Evolutionary conservation across 2,797 vertebrate genomes (phyloP), one percentile per base, ranked within the genome.

Genomic region (Trichosurus vulpecula): DNA sequence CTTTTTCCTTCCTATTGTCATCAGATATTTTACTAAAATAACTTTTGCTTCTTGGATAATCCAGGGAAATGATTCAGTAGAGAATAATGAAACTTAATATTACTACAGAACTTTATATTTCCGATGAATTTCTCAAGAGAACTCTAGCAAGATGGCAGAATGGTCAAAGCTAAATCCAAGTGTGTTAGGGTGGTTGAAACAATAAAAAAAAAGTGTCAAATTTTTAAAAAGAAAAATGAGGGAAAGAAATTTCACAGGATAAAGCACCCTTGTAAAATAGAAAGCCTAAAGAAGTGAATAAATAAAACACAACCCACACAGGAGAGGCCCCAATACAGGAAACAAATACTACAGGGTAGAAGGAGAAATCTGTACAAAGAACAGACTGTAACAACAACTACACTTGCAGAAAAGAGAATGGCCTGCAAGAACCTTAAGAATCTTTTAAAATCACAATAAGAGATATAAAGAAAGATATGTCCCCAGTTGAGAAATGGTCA

Each of bases 41-140:
- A 66, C n/a, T 41, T 87, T 81, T 92, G 53, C 52, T 90, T 52
- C 52, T 74, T 53, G 54, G 74, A 55, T 89, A 91, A 95, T 61
- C 55, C 55, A 90, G 74, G 92, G 91, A 52, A 13, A 94, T 2
- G 27, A 92, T 41, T 66, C 58, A 91, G 4, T 90, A 54, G 94
- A 56, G 57, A 81, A 54, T 54, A 61, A 11, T 92, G 56, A 94
- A 93, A 95, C 54, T 30, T 90, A 91, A 51, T 14, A 90, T 91
- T 66, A 96, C 57, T 90, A 87, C 1, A 87, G 8, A 87, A 27
- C 22, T 87, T 51, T 87, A 51, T 51, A 87, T 87, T 51, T 87
- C 9, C 41, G 47, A 47, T 2, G 10, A 87, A 27, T 51, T 81
- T 27, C 74, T 87, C 31, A 87, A 87, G 74, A 47, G n/a, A 81